Evolutionary conservation across 2,888 invertebrate species (phyloP).

Genomic region (Abrostola triplasia): DNA sequence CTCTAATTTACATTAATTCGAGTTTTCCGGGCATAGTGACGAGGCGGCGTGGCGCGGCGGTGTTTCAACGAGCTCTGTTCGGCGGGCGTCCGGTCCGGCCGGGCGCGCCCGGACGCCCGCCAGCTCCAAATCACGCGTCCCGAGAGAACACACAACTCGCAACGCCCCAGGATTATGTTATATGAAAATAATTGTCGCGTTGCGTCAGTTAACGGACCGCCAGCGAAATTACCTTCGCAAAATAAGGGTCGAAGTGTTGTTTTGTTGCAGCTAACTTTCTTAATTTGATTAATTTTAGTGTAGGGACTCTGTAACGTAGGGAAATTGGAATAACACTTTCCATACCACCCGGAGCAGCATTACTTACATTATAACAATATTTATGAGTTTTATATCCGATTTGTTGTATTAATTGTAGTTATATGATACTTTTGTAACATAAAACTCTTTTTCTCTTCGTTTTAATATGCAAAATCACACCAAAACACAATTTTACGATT

Average conservation of each 20-base stretch:
- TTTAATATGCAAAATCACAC: background rate
- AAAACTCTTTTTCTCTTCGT: background rate
- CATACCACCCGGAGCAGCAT: conserved; percentile 47
- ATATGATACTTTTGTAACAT: conserved; percentile 3
- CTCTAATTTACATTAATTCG: conserved; percentile 79
- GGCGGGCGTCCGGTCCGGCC: conserved; percentile 41
- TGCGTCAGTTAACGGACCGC: conserved; percentile 72
- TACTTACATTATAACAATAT: conserved; percentile 37
- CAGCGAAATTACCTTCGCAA: conserved; percentile 73
- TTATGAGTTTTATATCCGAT: conserved; percentile 32
- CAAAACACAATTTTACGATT: background rate
- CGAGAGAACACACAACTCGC: conserved; percentile 75
- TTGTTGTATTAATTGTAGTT: conserved; percentile 21
- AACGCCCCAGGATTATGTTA: conserved; percentile 81
- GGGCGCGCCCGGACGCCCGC: conserved; percentile 49
- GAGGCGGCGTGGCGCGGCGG: conserved; percentile 59
- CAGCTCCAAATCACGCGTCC: conserved; percentile 77
- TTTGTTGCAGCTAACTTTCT: conserved; percentile 74
- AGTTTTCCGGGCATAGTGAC: conserved; percentile 71
- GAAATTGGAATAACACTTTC: conserved; percentile 59
- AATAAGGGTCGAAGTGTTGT: conserved; percentile 77
- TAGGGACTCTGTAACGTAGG: conserved; percentile 50
- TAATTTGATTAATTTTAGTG: conserved; percentile 80
- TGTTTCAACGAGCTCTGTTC: conserved; percentile 49
- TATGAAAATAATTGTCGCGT: conserved; percentile 84